Evolutionary conservation across 2,888 invertebrate species (phyloP).

Genomic region (Zygogramma bicolorata): DNA sequence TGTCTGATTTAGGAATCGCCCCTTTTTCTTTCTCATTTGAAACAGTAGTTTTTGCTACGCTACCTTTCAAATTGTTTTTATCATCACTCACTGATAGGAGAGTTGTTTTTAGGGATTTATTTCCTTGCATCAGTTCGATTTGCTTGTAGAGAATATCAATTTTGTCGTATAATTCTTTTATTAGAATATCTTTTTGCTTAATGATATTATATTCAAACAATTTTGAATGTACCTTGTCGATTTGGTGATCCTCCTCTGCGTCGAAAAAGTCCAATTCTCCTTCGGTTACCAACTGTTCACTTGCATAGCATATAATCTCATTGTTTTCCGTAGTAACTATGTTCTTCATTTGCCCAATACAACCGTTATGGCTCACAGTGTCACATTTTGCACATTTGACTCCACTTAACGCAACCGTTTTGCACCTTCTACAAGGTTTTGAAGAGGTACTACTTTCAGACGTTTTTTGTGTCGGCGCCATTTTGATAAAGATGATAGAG

Average conservation of each 20-base stretch:
- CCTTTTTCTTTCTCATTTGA: too few species aligned
- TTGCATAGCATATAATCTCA: too few species aligned
- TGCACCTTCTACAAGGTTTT: background rate
- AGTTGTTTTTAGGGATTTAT: background rate
- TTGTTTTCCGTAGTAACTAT: background rate
- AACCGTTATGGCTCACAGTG: background rate
- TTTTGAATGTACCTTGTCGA: background rate
- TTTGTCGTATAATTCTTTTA: background rate
- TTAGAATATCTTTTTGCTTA: background rate
- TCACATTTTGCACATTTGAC: background rate
- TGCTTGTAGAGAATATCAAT: background rate
- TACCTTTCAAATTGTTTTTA: background rate
- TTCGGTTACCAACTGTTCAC: background rate
- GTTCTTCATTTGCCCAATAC: background rate
- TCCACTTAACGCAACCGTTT: background rate
- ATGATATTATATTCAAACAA: constrained; percentile 6
- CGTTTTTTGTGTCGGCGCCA: background rate
- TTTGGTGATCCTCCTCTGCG: background rate
- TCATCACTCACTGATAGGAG: background rate
- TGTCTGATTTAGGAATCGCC: too few species aligned
- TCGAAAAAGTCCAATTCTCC: background rate
- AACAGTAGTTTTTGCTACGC: background rate
- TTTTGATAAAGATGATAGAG: too few species aligned
- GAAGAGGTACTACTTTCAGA: background rate
- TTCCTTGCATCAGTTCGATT: background rate